These are phyloP conservation scores for Serrognathus titanus DNA, from an alignment of 2,888 invertebrate species.

Conservation along the genomic window DNA sequence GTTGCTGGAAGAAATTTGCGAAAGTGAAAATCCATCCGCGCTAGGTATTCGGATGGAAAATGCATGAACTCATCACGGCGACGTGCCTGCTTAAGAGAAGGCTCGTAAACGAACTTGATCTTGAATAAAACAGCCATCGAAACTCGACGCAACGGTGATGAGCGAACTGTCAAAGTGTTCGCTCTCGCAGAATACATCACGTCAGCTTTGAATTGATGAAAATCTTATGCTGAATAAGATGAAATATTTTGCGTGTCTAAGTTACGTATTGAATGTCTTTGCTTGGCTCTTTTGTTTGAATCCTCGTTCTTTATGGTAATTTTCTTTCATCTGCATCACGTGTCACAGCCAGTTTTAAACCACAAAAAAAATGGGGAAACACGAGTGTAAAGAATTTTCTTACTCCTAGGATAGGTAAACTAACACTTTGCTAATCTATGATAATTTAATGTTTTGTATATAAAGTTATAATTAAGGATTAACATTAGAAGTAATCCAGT, in stretches of 20 bases:
- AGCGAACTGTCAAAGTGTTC: constrained; percentile 22
- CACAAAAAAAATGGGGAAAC: no score
- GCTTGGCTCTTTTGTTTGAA: constrained; percentile 6
- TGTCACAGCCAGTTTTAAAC: no score
- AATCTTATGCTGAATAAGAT: constrained; percentile 12
- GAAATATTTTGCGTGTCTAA: constrained; percentile 12
- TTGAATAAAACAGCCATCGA: constrained; percentile 30
- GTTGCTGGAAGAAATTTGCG: no score
- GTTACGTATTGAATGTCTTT: constrained; percentile 2
- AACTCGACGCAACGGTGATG: constrained; percentile 22
- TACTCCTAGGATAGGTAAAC: no score
- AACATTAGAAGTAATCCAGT: constrained; percentile 56
- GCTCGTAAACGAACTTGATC: constrained; percentile 28
- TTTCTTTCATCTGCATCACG: no score
- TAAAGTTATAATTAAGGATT: constrained; percentile 4
- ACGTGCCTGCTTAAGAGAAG: constrained; percentile 22
- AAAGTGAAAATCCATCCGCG: no score
- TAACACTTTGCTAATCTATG: no score
- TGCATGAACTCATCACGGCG: constrained; percentile 21
- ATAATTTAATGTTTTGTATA: no score
- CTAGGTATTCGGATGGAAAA: constrained; percentile 7
- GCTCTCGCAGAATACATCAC: constrained; percentile 6
- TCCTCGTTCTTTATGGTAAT: neutral
- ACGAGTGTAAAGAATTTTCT: no score
- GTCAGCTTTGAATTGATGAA: constrained; percentile 12